Conservation (phyloP, 2,113 vertebrate species). For the Motacilla tschutschensis region DNA sequence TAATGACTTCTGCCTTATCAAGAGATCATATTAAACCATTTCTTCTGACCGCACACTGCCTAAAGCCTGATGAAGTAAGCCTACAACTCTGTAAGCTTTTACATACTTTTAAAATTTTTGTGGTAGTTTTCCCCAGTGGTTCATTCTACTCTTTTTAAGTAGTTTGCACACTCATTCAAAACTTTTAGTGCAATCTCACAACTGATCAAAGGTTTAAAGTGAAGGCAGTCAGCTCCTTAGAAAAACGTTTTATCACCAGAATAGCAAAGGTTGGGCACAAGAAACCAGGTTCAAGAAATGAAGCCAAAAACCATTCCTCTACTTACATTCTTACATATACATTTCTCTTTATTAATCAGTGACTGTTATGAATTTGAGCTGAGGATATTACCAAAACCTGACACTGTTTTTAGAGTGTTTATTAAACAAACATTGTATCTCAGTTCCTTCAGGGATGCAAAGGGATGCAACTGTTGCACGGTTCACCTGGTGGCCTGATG, state of each 20-base stretch:
- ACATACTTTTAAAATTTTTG: not conserved
- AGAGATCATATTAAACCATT: not conserved
- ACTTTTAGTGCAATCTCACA: not conserved
- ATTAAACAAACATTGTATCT: not conserved
- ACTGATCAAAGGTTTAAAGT: not conserved
- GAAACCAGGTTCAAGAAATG: not conserved
- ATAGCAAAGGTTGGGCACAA: not conserved
- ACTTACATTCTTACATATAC: accelerated
- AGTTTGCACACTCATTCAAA: not conserved
- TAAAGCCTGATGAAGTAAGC: not conserved
- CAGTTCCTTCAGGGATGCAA: not conserved
- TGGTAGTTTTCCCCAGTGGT: not conserved
- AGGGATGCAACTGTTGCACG: not conserved
- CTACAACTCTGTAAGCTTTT: not conserved
- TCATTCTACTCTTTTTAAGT: not conserved
- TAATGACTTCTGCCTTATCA: not conserved
- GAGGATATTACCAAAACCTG: not conserved
- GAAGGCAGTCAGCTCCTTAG: not conserved
- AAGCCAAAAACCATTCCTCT: not conserved
- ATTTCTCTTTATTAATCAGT: not conserved
- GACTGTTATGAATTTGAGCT: not conserved
- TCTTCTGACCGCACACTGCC: not conserved
- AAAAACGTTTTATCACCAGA: not conserved
- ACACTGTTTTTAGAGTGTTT: not conserved
- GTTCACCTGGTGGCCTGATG: not conserved